Conservation (phyloP, 2,888 invertebrate genomes). For the Siphlonurus alternatus region DNA sequence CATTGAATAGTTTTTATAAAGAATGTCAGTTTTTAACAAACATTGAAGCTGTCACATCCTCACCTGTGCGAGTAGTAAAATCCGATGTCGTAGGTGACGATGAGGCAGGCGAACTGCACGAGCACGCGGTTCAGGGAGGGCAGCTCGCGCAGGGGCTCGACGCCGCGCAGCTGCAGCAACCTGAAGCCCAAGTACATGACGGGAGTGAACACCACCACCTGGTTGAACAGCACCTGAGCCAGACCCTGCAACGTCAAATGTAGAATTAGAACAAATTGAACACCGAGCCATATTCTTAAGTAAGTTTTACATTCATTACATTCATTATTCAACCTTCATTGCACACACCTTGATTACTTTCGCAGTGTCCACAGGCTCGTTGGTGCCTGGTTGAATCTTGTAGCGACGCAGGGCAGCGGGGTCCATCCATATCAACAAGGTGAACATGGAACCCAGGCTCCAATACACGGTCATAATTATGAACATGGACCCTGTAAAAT, state of each 20-base stretch:
- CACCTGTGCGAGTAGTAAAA: constrained; percentile 75
- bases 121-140: constrained; percentile 65
- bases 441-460: constrained; percentile 55
- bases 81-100: constrained; percentile 58
- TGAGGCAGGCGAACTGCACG: constrained; percentile 52
- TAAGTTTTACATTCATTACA: too few relatives aligned
- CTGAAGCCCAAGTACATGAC: constrained; percentile 40
- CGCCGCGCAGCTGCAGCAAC: constrained; percentile 48
- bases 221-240: constrained; percentile 52
- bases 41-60: too few relatives aligned
- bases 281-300: too few relatives aligned
- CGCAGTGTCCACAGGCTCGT: constrained; percentile 50
- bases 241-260: constrained; percentile 33
- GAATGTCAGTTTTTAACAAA: too few relatives aligned
- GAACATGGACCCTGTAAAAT: constrained; percentile 31
- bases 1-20: too few relatives aligned
- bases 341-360: constrained; percentile 36
- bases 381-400: too few relatives aligned
- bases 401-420: too few relatives aligned
- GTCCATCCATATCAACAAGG: constrained; percentile 54
- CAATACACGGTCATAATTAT: constrained; percentile 54
- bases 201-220: constrained; percentile 50
- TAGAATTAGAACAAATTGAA: too few relatives aligned
- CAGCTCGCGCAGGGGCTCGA: constrained; percentile 43
- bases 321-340: too few relatives aligned